phyloP scores from a whole-genome alignment of 1,140 invertebrate species.

The Riptortus pedestris region DNA sequence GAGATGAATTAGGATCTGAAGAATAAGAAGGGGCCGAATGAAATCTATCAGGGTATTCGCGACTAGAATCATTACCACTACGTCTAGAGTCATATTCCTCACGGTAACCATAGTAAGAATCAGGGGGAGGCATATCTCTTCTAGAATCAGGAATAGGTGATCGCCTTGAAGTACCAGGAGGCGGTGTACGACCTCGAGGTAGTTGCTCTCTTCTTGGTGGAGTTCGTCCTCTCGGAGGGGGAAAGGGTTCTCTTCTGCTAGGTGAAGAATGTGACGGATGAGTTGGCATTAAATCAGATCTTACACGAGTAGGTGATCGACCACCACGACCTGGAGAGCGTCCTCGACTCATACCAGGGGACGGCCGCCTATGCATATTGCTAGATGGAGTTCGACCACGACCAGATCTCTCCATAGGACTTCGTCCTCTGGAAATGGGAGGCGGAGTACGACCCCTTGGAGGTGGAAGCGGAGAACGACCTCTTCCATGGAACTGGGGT shows the following conservation, averaged over 20 bases:
- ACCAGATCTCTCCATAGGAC: background rate
- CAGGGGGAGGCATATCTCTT: background rate
- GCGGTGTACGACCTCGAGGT: background rate
- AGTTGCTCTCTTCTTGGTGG: background rate
- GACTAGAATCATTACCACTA: background rate
- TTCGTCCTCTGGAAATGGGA: background rate
- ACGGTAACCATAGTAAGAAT: background rate
- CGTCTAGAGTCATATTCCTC: background rate
- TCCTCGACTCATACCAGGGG: background rate
- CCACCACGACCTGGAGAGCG: background rate
- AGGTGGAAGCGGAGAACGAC: background rate
- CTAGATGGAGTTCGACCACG: background rate
- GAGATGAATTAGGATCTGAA: background rate
- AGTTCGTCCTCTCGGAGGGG: background rate
- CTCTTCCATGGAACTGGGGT: background rate
- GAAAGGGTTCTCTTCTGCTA: background rate
- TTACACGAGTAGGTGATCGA: background rate
- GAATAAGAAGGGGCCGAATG: background rate
- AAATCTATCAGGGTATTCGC: background rate
- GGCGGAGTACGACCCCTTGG: background rate
- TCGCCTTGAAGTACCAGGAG: background rate
- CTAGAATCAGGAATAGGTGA: background rate
- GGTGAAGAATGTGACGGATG: background rate
- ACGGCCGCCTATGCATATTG: background rate
- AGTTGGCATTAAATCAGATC: background rate